Conservation (phyloP, 2,797 vertebrate genomes). For the Poecile montanus region DNA sequence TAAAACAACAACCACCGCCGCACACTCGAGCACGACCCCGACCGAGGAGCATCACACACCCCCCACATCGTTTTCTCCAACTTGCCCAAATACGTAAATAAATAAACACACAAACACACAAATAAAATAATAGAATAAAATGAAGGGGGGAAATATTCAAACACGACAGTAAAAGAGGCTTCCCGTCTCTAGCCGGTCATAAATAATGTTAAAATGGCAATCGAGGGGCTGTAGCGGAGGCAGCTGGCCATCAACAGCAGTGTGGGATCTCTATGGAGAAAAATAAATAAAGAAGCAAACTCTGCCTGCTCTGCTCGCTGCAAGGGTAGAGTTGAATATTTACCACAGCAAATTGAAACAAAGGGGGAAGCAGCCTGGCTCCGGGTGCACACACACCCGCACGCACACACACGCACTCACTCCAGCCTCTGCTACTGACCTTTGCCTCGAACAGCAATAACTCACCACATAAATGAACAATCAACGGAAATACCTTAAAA, state of each 20-base stretch:
- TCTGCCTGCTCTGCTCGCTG: conserved; percentile 50
- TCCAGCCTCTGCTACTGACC: conserved; percentile 85
- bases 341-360: conserved; percentile 76
- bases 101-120: not conserved
- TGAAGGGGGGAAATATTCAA: not conserved
- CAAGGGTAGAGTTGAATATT: conserved; percentile 61
- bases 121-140: not conserved
- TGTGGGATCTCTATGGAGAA: conserved; percentile 49
- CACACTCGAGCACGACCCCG: conserved; percentile 5
- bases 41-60: not conserved
- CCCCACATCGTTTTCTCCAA: not conserved
- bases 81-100: not conserved
- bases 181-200: conserved; percentile 36
- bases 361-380: conserved; percentile 74
- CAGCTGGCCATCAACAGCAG: conserved; percentile 47
- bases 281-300: conserved; percentile 61
- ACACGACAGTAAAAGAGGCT: not conserved
- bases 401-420: conserved; percentile 65
- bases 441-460: conserved; percentile 90
- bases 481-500: conserved; percentile 99
- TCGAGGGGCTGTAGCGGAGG: conserved; percentile 22
- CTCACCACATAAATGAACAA: conserved; percentile 97
- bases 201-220: conserved; percentile 55
- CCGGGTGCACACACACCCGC: conserved; percentile 59
- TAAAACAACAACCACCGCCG: conserved; percentile 23